A percentile compares a stretch with the other conserved stretches of the same genome.
Conservation (phyloP, 2,113 vertebrate species). For the Hippocampus guttulatus region DNA sequence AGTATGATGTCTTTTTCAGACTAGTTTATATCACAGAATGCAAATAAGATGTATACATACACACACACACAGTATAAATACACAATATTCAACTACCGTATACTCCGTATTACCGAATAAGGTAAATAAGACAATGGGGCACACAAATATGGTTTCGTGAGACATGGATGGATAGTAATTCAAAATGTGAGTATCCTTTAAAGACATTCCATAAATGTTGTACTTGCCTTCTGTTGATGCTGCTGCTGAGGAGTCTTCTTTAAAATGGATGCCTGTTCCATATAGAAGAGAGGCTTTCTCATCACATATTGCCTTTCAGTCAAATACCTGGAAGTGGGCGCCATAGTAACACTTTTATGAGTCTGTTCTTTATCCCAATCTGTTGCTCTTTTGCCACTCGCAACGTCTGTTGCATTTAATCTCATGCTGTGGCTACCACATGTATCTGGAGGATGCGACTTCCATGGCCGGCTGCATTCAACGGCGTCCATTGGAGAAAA, state of each 20-base stretch:
- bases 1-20: no score
- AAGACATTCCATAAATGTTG: no score
- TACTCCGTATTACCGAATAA: no score
- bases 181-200: neutral
- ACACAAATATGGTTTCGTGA: no score
- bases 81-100: no score
- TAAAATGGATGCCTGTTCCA: slow-evolving; percentile 56
- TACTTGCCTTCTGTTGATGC: slow-evolving; percentile 48
- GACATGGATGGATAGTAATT: no score
- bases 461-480: slow-evolving; percentile 30
- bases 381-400: neutral
- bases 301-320: slow-evolving; percentile 36
- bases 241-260: slow-evolving; percentile 44
- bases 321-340: slow-evolving; percentile 47
- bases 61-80: no score
- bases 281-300: slow-evolving; percentile 32
- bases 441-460: neutral
- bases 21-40: no score
- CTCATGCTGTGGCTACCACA: neutral
- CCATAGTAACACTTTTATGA: slow-evolving; percentile 48
- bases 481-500: slow-evolving; percentile 31
- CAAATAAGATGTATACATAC: no score
- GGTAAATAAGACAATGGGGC: no score
- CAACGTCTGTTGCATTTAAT: neutral
- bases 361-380: slow-evolving; percentile 11